phyloP scores from a whole-genome alignment of 2,797 vertebrate genomes.

The Peromyscus aztecus region DNA sequence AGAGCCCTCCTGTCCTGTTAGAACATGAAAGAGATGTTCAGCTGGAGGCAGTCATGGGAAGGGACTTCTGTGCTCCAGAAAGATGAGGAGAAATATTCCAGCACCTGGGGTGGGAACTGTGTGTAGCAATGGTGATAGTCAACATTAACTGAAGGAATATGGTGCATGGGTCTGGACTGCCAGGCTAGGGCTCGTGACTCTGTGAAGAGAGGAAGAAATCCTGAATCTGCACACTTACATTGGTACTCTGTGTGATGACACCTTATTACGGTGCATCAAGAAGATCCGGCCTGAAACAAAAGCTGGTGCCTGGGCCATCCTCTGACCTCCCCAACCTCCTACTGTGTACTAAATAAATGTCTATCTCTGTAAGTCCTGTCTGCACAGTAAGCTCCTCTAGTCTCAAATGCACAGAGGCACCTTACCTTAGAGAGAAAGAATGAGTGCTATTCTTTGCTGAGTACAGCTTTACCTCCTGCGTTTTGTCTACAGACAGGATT shows the following conservation, averaged over 20 bases:
- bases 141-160: not conserved
- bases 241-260: not conserved
- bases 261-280: not conserved
- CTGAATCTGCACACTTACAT: not conserved
- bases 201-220: not conserved
- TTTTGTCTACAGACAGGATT: not conserved
- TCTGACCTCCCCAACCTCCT: not conserved
- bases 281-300: not conserved
- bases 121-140: not conserved
- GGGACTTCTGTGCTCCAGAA: too few relatives aligned
- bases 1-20: not conserved
- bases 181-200: not conserved
- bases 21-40: not conserved
- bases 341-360: not conserved
- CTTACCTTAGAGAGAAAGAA: too few relatives aligned
- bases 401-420: not conserved
- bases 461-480: not conserved
- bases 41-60: too few relatives aligned
- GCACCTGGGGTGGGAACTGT: not conserved
- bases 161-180: not conserved
- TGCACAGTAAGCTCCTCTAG: not conserved
- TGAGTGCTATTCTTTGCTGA: not conserved
- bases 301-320: not conserved
- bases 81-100: not conserved
- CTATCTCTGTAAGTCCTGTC: not conserved